Base-by-base conservation (phyloP, 2,888 invertebrate genomes). In the Ashinkailepas kermadecensis region DNA sequence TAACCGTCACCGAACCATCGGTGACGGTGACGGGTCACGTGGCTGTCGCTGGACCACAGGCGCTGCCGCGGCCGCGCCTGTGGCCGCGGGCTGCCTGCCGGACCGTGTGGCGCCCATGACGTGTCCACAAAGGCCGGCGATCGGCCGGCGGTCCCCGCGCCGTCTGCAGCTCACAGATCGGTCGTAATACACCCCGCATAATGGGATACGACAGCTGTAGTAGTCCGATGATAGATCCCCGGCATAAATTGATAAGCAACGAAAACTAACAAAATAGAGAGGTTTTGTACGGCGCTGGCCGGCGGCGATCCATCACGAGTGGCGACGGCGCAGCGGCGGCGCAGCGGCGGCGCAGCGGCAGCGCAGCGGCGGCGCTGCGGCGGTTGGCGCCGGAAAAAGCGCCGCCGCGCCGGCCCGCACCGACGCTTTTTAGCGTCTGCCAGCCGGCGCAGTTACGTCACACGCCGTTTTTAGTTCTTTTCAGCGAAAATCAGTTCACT, bases 241-340 rank as follows among this genome's bases (percentile, higher is more conserved):
- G 18, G 74, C 74, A 74, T 74, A 74, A 56, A 74, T 74, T 74
- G 74, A 74, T 74, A 74, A 74, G 74, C 74, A 74, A 74, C 74
- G 74, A 74, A 74, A 74, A 56, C 74, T 74, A 56, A 56, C 74
- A 56, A 74, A 74, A 74, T 54, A 56, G 74, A 74, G 74, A 54
- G 54, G 74, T 74, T 74, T 56, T 54, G 54, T 74, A 21, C 13
- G 10, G 56, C 54, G 70, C 18, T 11, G 74, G 56, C 54, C 74
- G 54, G 39, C 21, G 39, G 15, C 21, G 56, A 74, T 74, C 74
- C 74, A 74, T 74, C 74, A 74, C 18, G 10, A 8, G 56, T 54
- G 21, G 0, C 9, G 21, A 8, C 74, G 70, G 39, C 9, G 12
- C 11, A 18, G 21, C 59, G 59, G 59, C 11, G 15, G 15, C 59